Percentiles rank a stretch among this genome's conserved stretches.
These are phyloP conservation scores for Diplazon laetatorius DNA, from an alignment of 2,888 invertebrate species.

Conservation along the genomic window DNA sequence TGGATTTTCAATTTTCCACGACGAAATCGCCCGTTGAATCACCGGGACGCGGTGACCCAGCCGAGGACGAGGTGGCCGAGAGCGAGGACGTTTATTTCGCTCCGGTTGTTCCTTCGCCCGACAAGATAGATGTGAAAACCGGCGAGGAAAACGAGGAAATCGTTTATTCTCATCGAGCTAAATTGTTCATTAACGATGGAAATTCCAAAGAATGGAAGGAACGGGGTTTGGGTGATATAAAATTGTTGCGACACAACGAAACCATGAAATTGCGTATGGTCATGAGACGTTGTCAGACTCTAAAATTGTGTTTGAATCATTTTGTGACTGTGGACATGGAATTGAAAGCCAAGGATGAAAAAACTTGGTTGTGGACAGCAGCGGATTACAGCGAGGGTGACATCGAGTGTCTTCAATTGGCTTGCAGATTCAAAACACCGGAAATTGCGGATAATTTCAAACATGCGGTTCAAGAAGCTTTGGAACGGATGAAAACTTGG, in stretches of 20 bases:
- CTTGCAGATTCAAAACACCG: conserved; percentile 91
- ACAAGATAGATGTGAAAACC: conserved; percentile 92
- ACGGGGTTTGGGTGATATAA: conserved; percentile 93
- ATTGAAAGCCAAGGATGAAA: conserved; percentile 90
- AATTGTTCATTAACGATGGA: conserved; percentile 88
- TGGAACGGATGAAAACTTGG: conserved; percentile 71
- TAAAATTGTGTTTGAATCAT: conserved; percentile 95
- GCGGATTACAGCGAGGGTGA: conserved; percentile 94
- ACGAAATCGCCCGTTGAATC: conserved; percentile 75
- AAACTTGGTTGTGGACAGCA: conserved; percentile 92
- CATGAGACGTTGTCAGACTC: conserved; percentile 95
- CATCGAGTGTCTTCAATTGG: conserved; percentile 88
- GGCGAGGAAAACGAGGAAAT: conserved; percentile 92
- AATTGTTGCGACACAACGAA: conserved; percentile 89
- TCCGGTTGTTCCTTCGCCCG: conserved; percentile 93
- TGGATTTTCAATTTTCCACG: conserved; percentile 87
- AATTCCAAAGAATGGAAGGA: conserved; percentile 94
- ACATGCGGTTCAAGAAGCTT: conserved; percentile 87
- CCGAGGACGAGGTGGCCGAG: conserved; percentile 85
- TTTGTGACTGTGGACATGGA: conserved; percentile 86
- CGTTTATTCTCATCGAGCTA: conserved; percentile 92
- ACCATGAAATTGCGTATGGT: conserved; percentile 89
- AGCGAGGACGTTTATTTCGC: conserved; percentile 91
- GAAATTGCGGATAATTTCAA: conserved; percentile 91
- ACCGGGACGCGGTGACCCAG: conserved; percentile 75